Percentiles rank a stretch among this genome's conserved stretches.
Evolutionary conservation across 2,888 invertebrate species (phyloP).

Genomic region (Didymodactylos carnosus): DNA sequence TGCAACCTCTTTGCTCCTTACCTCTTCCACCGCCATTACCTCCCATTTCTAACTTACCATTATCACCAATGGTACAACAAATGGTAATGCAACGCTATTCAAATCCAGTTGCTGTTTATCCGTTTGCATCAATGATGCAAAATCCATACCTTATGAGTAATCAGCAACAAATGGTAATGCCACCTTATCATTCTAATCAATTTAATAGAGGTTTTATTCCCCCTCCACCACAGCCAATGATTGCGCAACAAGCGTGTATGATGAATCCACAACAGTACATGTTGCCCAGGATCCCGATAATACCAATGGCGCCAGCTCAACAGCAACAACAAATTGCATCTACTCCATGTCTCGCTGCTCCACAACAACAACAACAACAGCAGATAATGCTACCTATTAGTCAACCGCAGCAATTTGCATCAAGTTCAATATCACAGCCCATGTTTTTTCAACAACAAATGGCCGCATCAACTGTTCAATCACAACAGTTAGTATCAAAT

Average conservation of each 20-base stretch:
- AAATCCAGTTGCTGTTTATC: background rate
- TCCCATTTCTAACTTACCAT: background rate
- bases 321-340: no score
- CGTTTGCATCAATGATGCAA: background rate
- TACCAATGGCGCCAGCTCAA: background rate
- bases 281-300: background rate
- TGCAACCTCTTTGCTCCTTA: background rate
- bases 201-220: no score
- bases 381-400: no score
- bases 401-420: no score
- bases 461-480: no score
- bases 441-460: no score
- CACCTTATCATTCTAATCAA: no score
- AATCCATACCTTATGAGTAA: background rate
- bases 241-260: background rate
- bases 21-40: background rate
- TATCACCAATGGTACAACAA: background rate
- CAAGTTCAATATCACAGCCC: no score
- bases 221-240: no score
- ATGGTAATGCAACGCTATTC: background rate
- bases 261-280: background rate
- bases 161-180: background rate
- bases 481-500: no score
- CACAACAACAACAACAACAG: no score
- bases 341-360: no score